Evolutionary conservation across 2,888 invertebrate species (phyloP), one percentile per base, ranked within the genome.

Genomic region (Azorinus chamasolen): DNA sequence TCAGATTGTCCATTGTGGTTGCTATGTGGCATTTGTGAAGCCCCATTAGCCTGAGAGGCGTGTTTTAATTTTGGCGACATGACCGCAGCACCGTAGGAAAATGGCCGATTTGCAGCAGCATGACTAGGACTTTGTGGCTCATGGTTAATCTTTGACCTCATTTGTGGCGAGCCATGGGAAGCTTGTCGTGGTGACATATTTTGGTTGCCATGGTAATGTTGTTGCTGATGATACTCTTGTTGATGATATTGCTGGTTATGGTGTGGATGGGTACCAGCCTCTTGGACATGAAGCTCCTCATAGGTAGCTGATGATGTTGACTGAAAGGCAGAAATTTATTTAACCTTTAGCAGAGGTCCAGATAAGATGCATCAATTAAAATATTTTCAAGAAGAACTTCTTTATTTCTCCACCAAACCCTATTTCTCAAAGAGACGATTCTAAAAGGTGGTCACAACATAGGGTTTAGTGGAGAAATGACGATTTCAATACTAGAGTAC

Each of bases 31-130:
- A 45, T 43, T n/a, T 25, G 25, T 20, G 16, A 20, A 5, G 18
- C 37, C 54, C 43, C 53, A 20, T 16, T 41, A 14, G 53, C 37
- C 24, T 51, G 45, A 12, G 46, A 55, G 3, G 57, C 58, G 16
- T 48, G 65, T 57, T 75, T 68, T 53, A 72, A 46, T 62, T 76
- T 75, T 45, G 70, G 76, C 18, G 80, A 77, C 70, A 80, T 57
- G 39, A 66, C 39, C 18, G 54, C 50, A 24, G 78, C 81, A 55
- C 83, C 80, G 54, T 87, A 87, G 14, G 87, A 85, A 68, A 87
- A 87, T 39, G 87, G 87, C 53, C 77, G 76, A 41, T 59, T 59
- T 57, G 72, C 55, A 18, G 63, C 63, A 46, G 65, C 50, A 45
- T 65, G 66, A 45, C 65, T 70, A 24, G 83, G 83, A 39, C 80